Percentiles rank a stretch among this genome's conserved stretches.
phyloP scores from a whole-genome alignment of 2,113 vertebrate species.

The Carettochelys insculpta region DNA sequence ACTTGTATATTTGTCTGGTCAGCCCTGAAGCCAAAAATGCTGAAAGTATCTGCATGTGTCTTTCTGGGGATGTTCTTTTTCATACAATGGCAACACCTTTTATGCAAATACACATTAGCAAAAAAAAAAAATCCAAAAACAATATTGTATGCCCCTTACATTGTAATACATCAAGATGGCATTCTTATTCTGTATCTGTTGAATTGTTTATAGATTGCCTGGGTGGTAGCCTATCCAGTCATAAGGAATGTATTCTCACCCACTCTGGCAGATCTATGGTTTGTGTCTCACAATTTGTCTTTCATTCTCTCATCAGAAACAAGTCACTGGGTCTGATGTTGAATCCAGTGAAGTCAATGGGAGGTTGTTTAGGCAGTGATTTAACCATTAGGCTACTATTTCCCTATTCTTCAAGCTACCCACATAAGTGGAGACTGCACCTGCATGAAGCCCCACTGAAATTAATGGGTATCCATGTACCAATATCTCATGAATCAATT shows the following conservation, averaged over 20 bases:
- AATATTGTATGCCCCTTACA: background rate
- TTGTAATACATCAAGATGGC: background rate
- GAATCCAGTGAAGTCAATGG: background rate
- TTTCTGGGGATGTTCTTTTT: background rate
- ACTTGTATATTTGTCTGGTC: background rate
- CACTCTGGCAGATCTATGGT: constrained; percentile 14
- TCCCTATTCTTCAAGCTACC: background rate
- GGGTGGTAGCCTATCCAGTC: background rate
- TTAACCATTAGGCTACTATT: background rate
- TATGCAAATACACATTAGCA: background rate
- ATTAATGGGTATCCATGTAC: background rate
- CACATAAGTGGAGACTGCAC: background rate
- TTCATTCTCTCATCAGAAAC: constrained; percentile 13
- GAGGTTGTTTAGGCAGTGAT: rapidly evolving
- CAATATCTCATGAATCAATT: background rate
- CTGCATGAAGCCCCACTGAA: background rate
- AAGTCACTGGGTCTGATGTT: background rate
- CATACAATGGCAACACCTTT: background rate
- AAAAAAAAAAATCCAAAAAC: background rate
- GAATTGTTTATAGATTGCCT: background rate
- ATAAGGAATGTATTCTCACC: background rate
- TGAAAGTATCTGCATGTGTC: background rate
- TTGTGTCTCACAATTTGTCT: constrained; percentile 2
- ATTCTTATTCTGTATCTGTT: background rate
- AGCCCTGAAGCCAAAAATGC: background rate